These are phyloP conservation scores for Callinectes sapidus DNA, from an alignment of 2,888 invertebrate species.

Conservation along the genomic window DNA sequence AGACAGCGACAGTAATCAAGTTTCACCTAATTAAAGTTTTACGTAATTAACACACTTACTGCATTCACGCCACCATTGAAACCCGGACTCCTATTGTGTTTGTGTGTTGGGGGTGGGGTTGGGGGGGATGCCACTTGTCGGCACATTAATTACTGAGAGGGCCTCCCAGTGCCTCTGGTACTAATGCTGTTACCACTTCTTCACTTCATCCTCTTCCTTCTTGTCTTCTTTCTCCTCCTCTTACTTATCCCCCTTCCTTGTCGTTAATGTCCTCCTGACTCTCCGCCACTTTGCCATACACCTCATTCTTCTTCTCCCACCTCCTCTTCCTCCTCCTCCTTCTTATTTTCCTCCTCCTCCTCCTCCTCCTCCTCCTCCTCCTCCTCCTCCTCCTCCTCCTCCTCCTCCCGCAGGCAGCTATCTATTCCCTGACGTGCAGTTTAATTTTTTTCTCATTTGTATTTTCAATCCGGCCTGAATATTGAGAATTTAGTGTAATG, in stretches of 20 bases:
- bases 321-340: not conserved
- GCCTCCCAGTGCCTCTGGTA: not conserved
- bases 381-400: not conserved
- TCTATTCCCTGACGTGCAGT: not conserved
- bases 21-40: not conserved
- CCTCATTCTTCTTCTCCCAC: no score
- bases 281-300: no score
- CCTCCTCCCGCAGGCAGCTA: not conserved
- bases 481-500: slow-evolving; percentile 7
- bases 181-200: not conserved
- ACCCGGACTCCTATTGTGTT: not conserved
- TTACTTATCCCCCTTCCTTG: not conserved
- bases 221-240: not conserved
- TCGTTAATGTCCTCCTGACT: not conserved
- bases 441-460: not conserved
- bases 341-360: not conserved
- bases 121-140: not conserved
- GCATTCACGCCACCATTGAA: not conserved
- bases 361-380: not conserved
- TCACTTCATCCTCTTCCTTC: not conserved
- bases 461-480: not conserved
- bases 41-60: not conserved
- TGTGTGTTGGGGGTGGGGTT: not conserved
- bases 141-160: not conserved
- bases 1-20: not conserved